These are phyloP conservation scores for Stegodyphus dumicola DNA, from an alignment of 1,140 invertebrate species.

Conservation along the genomic window DNA sequence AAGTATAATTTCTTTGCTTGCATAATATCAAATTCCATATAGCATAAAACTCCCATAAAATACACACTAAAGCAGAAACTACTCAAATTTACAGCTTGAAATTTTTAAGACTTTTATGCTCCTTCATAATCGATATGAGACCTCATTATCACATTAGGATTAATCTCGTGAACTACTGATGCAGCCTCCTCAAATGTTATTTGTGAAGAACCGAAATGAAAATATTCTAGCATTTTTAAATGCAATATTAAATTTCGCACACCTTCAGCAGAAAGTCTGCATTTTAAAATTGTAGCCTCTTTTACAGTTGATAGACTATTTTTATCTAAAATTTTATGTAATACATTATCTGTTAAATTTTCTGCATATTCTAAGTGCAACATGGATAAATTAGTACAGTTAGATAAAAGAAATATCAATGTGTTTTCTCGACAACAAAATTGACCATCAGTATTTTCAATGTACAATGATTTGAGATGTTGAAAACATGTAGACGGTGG, in stretches of 20 bases:
- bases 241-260: not conserved
- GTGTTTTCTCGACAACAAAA: not conserved
- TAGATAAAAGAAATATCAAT: constrained; percentile 2
- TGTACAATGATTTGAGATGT: not conserved
- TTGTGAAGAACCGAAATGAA: constrained; percentile 25
- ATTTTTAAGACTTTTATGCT: no score
- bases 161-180: constrained; percentile 20
- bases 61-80: no score
- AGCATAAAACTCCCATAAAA: no score
- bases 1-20: no score
- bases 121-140: not conserved
- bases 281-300: constrained; percentile 17
- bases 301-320: constrained; percentile 32
- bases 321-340: constrained; percentile 15
- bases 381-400: not conserved
- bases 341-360: constrained; percentile 11
- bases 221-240: constrained; percentile 12
- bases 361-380: not conserved
- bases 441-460: constrained; percentile 6
- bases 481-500: not conserved
- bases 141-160: constrained; percentile 23
- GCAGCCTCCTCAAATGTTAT: constrained; percentile 32
- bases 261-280: constrained; percentile 2
- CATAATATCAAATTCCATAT: no score
- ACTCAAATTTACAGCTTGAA: no score